These are phyloP conservation scores for Enoplolaimus lenunculus DNA, from an alignment of 2,888 invertebrate species.

Conservation along the genomic window DNA sequence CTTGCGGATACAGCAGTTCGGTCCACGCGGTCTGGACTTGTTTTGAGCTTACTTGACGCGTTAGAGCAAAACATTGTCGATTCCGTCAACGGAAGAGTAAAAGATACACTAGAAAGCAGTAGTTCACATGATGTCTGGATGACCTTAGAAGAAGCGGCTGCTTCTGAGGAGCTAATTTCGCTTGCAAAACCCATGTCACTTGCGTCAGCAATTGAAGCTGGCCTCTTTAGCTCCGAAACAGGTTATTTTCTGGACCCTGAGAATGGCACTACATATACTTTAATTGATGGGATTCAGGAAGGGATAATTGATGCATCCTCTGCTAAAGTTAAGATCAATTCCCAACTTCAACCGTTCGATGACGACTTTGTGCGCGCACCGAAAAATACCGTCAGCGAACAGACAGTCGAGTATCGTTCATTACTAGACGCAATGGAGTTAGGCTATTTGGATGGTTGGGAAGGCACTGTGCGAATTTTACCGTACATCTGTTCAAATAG, in stretches of 20 bases:
- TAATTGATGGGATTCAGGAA: conserved; percentile 2
- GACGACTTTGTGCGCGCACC: not conserved
- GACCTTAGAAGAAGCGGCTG: not conserved
- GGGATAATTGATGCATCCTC: conserved; percentile 8
- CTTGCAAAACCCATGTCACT: not conserved
- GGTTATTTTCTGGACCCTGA: conserved; percentile 3
- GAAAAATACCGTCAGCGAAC: not conserved
- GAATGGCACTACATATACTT: conserved; percentile 17
- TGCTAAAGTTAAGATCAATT: not conserved
- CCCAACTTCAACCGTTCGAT: not conserved
- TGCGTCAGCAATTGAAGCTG: conserved; percentile 44
- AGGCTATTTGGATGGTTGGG: conserved; percentile 13
- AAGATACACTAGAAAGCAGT: not conserved
- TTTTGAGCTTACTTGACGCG: not conserved
- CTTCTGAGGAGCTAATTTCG: not conserved
- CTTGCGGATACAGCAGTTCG: not conserved
- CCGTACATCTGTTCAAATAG: not conserved
- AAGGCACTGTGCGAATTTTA: not conserved
- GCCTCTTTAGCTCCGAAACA: not conserved
- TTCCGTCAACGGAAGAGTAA: not conserved
- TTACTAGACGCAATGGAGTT: not conserved
- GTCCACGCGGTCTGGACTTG: not conserved
- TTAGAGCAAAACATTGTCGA: not conserved
- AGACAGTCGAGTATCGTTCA: not conserved
- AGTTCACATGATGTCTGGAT: not conserved